Conservation (phyloP, 1,140 invertebrate species). For the Hyposmocoma kahamanoa region DNA sequence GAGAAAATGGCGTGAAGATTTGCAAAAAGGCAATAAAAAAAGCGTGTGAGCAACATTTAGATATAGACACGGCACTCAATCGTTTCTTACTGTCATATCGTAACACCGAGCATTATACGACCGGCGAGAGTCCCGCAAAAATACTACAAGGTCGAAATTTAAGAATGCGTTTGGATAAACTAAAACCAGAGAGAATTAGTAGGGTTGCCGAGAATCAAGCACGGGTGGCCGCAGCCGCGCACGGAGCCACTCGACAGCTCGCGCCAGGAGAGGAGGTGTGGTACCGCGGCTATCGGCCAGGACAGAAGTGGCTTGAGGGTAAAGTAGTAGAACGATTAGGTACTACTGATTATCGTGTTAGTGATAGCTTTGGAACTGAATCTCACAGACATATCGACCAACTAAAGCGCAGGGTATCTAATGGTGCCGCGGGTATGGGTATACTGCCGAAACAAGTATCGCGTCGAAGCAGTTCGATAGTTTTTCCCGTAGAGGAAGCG, state of each 20-base stretch:
- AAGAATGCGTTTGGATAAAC: neutral
- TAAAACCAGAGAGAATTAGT: neutral
- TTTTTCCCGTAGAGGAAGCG: too few species aligned
- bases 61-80: neutral
- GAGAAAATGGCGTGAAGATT: neutral
- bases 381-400: conserved; percentile 2
- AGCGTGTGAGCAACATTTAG: neutral
- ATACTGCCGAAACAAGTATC: too few species aligned
- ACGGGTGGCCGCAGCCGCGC: neutral
- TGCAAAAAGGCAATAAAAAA: neutral
- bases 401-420: neutral
- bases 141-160: neutral
- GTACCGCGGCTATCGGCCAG: neutral
- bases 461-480: too few species aligned
- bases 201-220: neutral
- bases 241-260: neutral
- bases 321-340: conserved; percentile 5
- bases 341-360: conserved; percentile 20
- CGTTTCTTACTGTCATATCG: neutral
- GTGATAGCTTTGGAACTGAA: neutral
- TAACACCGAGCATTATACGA: conserved; percentile 2
- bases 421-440: too few species aligned
- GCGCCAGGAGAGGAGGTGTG: neutral
- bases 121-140: neutral
- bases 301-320: neutral